Percentiles rank a stretch among this genome's conserved stretches.
phyloP scores from a whole-genome alignment of 1,140 invertebrate genomes.

The Philaenus spumarius region DNA sequence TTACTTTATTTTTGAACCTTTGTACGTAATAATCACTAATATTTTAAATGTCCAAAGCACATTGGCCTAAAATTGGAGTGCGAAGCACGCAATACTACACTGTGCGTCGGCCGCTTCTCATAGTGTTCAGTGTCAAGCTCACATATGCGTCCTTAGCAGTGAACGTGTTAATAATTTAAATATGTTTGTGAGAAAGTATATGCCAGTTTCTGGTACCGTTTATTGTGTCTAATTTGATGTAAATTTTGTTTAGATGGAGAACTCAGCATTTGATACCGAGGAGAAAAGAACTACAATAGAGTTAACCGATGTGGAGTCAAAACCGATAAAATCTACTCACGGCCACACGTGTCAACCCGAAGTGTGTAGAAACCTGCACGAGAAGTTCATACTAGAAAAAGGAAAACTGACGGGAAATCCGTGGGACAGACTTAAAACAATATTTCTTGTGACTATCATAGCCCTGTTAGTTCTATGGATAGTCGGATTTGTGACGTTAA shows the following conservation, averaged over 20 bases:
- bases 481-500: not conserved
- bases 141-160: no score
- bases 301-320: not conserved
- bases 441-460: not conserved
- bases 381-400: not conserved
- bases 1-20: no score
- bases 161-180: no score
- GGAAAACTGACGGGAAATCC: constrained; percentile 1
- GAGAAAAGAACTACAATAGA: not conserved
- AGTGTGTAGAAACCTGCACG: not conserved
- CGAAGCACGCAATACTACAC: no score
- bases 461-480: not conserved
- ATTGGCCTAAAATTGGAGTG: no score
- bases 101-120: no score
- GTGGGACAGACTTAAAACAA: constrained; percentile 3
- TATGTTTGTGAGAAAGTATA: no score
- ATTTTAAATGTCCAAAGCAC: no score
- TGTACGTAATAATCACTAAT: no score
- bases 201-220: no score
- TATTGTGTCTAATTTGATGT: no score
- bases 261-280: not conserved
- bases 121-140: no score
- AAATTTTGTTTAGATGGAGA: not conserved
- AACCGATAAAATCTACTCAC: not conserved
- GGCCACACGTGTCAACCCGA: not conserved